phyloP scores from a whole-genome alignment of 1,140 invertebrate genomes.

The Drosophila simulans region DNA sequence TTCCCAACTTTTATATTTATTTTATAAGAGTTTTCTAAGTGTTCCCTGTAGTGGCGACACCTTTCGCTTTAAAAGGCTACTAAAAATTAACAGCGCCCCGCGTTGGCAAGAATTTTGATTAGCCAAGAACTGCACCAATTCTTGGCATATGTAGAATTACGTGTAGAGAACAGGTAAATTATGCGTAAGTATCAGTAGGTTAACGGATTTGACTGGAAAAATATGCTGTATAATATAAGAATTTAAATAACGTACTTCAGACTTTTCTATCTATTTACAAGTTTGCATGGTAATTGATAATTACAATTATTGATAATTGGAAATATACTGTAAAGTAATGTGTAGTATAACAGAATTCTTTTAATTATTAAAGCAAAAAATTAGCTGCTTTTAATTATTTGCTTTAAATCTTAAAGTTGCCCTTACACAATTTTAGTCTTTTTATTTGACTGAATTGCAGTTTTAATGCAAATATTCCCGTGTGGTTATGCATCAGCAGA shows the following conservation, averaged over 20 bases:
- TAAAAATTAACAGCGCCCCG: background rate
- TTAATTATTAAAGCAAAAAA: background rate
- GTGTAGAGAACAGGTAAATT: background rate
- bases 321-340: too few relatives aligned
- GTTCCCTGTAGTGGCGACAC: background rate
- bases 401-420: background rate
- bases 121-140: constrained; percentile 26
- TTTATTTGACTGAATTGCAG: constrained; percentile 15
- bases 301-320: too few relatives aligned
- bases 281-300: too few relatives aligned
- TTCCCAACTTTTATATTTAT: too few relatives aligned
- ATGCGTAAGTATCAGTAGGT: background rate
- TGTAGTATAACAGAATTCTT: too few relatives aligned
- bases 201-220: background rate
- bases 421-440: constrained; percentile 5
- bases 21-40: background rate
- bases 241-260: too few relatives aligned
- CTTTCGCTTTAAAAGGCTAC: background rate
- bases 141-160: constrained; percentile 5
- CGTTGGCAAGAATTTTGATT: constrained; percentile 12
- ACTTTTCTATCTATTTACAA: background rate
- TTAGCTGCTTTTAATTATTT: background rate
- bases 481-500: constrained; percentile 1
- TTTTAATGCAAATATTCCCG: background rate
- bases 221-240: background rate